Evolutionary conservation across 1,140 invertebrate species (phyloP), one percentile per base, ranked within the genome.

Genomic region (Monomorium pharaonis): DNA sequence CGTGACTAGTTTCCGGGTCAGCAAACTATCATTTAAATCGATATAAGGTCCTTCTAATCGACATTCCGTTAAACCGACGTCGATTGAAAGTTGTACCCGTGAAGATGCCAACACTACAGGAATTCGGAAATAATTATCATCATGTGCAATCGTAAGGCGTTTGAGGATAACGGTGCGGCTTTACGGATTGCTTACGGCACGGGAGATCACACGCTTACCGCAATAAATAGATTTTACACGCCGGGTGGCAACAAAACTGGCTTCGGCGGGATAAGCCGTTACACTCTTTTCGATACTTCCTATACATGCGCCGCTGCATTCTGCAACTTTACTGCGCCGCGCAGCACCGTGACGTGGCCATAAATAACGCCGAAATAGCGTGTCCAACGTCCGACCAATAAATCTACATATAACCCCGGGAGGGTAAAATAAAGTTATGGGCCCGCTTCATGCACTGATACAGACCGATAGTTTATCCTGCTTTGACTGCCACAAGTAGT

Each of bases 341-440:
- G 76, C 37, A 42, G 60, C 63, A 54, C 51, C 89, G 75, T 92
- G 90, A 92, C 89, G 87, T 63, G 81, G 60, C 62, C 78, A 92
- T 91, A 93, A 93, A 93, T 92, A 93, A 93, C 86, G 76, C 77
- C 72, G 91, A 89, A 92, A 92, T 92, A 90, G 90, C 92, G 89
- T 90, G 92, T 92, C 89, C 89, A 89, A 86, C 85, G 90, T 90
- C 88, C 87, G 88, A 80, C 86, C 91, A 90, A 93, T 94, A 94
- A 93, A 94, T 94, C 90, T 89, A 86, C 89, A 92, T 92, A 90
- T 88, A 93, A 90, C 87, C 84, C 85, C 44, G 85, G 63, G 84
- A 87, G 92, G 92, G 92, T 93, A 92, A 93, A 93, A 92, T 92
- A 93, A 93, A 94, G 92, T 94, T 92, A 92, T 92, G 84, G 91